phyloP scores from a whole-genome alignment of 2,888 invertebrate genomes.

The Oxyteleia sp. region DNA sequence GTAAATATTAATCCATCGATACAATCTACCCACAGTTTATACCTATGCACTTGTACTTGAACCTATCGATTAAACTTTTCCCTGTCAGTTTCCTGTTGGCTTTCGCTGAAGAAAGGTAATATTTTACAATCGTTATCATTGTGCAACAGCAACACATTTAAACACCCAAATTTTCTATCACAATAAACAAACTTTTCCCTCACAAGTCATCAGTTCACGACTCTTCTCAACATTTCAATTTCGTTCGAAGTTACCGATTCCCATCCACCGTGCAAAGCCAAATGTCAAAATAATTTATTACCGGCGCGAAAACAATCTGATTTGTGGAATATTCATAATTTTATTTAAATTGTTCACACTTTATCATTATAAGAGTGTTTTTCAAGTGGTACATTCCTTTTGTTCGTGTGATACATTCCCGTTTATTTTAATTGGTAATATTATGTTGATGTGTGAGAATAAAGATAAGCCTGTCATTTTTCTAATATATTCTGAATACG shows the following conservation, averaged over 20 bases:
- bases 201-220: no score
- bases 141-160: no score
- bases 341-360: background rate
- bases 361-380: conserved; percentile 12
- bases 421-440: conserved; percentile 15
- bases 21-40: conserved; percentile 17
- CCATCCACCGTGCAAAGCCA: background rate
- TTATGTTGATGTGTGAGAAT: conserved; percentile 33
- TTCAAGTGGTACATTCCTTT: conserved; percentile 6
- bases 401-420: conserved; percentile 10
- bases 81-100: conserved; percentile 23
- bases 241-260: background rate
- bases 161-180: no score
- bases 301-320: conserved; percentile 15
- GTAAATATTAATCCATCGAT: background rate
- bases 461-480: conserved; percentile 49
- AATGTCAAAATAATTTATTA: conserved; percentile 22
- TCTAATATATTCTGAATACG: conserved; percentile 35
- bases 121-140: background rate
- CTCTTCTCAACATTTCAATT: background rate
- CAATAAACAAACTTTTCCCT: no score
- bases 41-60: conserved; percentile 43
- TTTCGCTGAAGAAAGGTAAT: conserved; percentile 24
- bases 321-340: conserved; percentile 21
- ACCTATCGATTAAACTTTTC: conserved; percentile 36